Evolutionary conservation across 2,113 vertebrate species (phyloP).

Genomic region (Raja brachyura): DNA sequence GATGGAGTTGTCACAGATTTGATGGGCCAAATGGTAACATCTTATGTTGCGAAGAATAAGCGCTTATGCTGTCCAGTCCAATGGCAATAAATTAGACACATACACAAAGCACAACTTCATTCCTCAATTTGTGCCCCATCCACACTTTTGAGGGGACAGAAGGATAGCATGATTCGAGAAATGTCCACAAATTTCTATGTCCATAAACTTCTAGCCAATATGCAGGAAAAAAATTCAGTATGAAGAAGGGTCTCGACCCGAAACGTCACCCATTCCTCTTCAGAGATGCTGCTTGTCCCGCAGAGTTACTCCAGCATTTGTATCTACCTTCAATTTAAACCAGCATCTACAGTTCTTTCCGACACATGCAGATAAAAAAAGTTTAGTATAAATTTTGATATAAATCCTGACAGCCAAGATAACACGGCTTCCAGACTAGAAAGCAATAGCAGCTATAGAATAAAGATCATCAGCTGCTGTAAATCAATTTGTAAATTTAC

Average conservation of each 20-base stretch:
- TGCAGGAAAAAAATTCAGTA: neutral
- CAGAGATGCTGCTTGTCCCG: too few relatives aligned
- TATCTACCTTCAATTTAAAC: too few relatives aligned
- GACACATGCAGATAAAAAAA: too few relatives aligned
- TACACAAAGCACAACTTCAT: neutral
- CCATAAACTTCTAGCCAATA: neutral
- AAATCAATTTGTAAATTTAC: slow-evolving; percentile 3
- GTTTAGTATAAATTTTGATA: too few relatives aligned
- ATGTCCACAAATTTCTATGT: neutral
- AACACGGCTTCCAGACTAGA: neutral
- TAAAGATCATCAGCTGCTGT: neutral
- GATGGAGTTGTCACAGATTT: too few relatives aligned
- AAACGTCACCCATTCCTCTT: too few relatives aligned
- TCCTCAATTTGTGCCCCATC: neutral
- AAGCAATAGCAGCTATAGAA: neutral
- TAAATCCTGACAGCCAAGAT: neutral
- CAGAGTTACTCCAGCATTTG: too few relatives aligned
- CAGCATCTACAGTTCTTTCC: too few relatives aligned
- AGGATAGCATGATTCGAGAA: neutral
- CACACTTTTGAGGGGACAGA: neutral
- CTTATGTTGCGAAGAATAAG: neutral
- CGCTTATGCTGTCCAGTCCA: neutral
- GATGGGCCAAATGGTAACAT: too few relatives aligned
- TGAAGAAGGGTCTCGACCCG: too few relatives aligned
- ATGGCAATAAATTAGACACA: too few relatives aligned